These are phyloP conservation scores for Heloderma charlesbogerti DNA, from an alignment of 2,113 vertebrate genomes.

Conservation along the genomic window DNA sequence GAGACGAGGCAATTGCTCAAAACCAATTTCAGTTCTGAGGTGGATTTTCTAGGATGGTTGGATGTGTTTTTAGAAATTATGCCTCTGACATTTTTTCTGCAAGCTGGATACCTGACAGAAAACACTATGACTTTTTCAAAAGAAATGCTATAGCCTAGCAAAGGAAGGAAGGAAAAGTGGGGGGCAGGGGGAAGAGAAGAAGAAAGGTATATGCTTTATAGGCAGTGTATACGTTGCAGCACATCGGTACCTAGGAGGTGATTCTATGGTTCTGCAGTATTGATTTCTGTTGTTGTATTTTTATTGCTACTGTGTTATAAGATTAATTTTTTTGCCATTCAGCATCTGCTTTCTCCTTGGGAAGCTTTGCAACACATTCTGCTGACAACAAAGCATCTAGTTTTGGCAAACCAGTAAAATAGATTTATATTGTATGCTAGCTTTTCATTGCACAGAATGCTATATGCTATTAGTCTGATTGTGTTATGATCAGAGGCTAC, in stretches of 20 bases:
- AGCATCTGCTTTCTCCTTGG: constrained; percentile 68
- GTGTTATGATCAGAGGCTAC: constrained; percentile 33
- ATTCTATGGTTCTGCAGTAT: constrained; percentile 59
- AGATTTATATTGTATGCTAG: constrained; percentile 27
- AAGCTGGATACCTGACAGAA: neutral
- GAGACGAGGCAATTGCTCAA: neutral
- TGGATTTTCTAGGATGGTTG: neutral
- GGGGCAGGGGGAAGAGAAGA: neutral
- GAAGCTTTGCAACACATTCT: constrained; percentile 65
- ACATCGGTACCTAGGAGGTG: constrained; percentile 55
- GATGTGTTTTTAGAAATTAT: neutral
- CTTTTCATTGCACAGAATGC: constrained; percentile 46
- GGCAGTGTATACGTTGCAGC: constrained; percentile 25
- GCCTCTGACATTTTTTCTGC: neutral
- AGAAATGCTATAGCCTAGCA: neutral
- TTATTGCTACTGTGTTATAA: constrained; percentile 69
- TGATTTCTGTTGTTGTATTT: constrained; percentile 70
- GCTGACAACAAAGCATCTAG: constrained; percentile 60
- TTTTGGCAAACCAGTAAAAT: constrained; percentile 46
- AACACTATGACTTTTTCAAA: neutral
- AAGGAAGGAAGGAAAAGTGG: neutral
- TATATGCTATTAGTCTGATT: constrained; percentile 58
- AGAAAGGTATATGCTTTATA: neutral
- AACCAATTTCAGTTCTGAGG: neutral
- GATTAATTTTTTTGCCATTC: constrained; percentile 69